Base-by-base conservation (phyloP, 2,113 vertebrate species). In the Tetraodon nigroviridis region DNA sequence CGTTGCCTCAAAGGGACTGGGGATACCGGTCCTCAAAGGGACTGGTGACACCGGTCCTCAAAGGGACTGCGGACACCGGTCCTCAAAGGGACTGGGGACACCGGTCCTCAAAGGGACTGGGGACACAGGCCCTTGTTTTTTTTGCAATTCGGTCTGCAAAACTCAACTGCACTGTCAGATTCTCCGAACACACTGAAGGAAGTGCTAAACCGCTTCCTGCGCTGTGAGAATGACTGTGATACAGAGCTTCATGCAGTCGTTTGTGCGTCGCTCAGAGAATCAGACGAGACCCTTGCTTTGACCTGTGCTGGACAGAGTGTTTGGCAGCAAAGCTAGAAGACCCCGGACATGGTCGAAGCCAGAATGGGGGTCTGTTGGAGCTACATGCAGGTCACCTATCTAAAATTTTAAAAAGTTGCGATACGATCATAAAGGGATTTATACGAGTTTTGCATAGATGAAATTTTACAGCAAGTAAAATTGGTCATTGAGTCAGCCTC, bases 291-390 rank as follows among this genome's bases (percentile, higher is more conserved):
- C 20, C 15, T 65, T 11, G 4, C 16, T 19, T 17, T 4, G 37
- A 42, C 6, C 16, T 44, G 40, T 14, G 41, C 55, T 12, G 48
- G 32, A 3, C 17, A 22, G 2, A n/a, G 44, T 11, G 44, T 16
- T 22, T 27, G 40, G 40, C 55, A 22, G n/a, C 53, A 58, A 55
- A 21, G 40, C 14, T 19, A 17, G 50, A 29, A 47, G 58, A 69
- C 47, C 55, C 20, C 60, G 71, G 86, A 79, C 48, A 90, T 90
- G 88, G 61, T 86, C 3, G 89, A 90, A 46, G 89, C 87, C 60
- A 90, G 70, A 77, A 92, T 91, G 90, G 90, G 90, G 21, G 61
- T 51, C 54, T 92, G 90, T 69, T 90, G 84, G 85, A 90, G 86
- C 71, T 1, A 60, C 55, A 89, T 66, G 27, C 89, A 90, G 89